phyloP scores from a whole-genome alignment of 2,888 invertebrate genomes.

The Byasa hedistus region DNA sequence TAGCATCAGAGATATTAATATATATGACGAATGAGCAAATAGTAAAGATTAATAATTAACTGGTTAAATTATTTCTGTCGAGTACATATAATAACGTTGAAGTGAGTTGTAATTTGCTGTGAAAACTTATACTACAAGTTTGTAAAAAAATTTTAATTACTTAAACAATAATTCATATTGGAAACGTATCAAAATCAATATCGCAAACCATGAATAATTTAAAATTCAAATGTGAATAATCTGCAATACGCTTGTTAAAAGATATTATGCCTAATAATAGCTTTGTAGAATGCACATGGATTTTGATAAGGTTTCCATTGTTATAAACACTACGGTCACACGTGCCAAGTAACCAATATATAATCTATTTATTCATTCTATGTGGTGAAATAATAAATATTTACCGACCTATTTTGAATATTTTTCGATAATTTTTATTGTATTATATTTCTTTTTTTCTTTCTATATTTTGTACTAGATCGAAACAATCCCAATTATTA shows the following conservation, averaged over 20 bases:
- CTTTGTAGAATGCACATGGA: conserved; percentile 3
- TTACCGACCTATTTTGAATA: no score
- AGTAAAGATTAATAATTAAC: background rate
- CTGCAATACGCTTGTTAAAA: conserved; percentile 12
- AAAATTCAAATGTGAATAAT: conserved; percentile 18
- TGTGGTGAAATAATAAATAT: background rate
- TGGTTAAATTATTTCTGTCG: background rate
- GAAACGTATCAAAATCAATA: background rate
- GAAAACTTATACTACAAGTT: background rate
- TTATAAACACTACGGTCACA: conserved; percentile 2
- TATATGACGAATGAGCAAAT: background rate
- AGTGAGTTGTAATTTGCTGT: no score
- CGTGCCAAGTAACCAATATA: background rate
- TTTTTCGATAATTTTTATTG: no score
- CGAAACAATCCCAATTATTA: no score
- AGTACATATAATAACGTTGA: no score
- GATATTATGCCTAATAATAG: conserved; percentile 16
- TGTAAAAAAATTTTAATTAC: background rate
- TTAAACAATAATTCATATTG: background rate
- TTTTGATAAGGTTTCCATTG: conserved; percentile 27
- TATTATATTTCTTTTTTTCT: no score
- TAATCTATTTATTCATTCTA: background rate
- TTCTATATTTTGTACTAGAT: no score
- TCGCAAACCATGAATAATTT: background rate
- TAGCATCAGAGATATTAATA: background rate